Percentiles rank a stretch among this genome's conserved stretches.
These are phyloP conservation scores for Agrochola lota DNA, from an alignment of 2,888 invertebrate genomes.

Conservation along the genomic window DNA sequence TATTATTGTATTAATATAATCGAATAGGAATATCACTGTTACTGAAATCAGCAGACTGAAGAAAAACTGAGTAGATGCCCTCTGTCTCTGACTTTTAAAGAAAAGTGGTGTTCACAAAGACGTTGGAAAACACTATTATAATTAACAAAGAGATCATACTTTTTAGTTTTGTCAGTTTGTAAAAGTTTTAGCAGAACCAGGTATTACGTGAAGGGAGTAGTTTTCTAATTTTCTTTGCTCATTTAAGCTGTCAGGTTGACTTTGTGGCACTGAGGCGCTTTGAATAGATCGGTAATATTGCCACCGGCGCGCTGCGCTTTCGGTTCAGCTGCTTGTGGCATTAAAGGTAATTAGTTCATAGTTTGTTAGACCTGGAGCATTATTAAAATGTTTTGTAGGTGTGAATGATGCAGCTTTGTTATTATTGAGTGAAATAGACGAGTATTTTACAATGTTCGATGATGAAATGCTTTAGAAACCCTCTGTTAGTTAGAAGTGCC, in stretches of 20 bases:
- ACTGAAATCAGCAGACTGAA: neutral
- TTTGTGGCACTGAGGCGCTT: slow-evolving; percentile 59
- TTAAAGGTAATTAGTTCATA: slow-evolving; percentile 73
- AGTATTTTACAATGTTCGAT: neutral
- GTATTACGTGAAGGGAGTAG: slow-evolving; percentile 39
- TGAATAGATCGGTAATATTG: slow-evolving; percentile 64
- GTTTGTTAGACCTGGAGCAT: slow-evolving; percentile 20
- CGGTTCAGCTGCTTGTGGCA: slow-evolving; percentile 67
- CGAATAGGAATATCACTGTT: neutral
- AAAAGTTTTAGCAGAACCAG: slow-evolving; percentile 35
- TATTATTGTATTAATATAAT: neutral
- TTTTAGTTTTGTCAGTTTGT: slow-evolving; percentile 39
- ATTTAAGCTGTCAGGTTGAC: slow-evolving; percentile 55
- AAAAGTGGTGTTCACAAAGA: neutral
- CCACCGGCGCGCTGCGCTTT: slow-evolving; percentile 23
- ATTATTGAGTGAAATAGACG: neutral
- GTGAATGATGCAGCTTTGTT: neutral
- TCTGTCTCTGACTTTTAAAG: neutral
- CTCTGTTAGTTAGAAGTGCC: neutral
- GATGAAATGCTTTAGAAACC: neutral
- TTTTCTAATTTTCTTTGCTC: slow-evolving; percentile 56
- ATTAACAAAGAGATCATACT: slow-evolving; percentile 40
- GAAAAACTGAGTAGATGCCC: neutral
- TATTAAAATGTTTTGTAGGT: neutral
- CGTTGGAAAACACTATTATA: slow-evolving; percentile 7